Evolutionary conservation across 2,797 vertebrate species (phyloP).

Genomic region (Lerista edwardsae): DNA sequence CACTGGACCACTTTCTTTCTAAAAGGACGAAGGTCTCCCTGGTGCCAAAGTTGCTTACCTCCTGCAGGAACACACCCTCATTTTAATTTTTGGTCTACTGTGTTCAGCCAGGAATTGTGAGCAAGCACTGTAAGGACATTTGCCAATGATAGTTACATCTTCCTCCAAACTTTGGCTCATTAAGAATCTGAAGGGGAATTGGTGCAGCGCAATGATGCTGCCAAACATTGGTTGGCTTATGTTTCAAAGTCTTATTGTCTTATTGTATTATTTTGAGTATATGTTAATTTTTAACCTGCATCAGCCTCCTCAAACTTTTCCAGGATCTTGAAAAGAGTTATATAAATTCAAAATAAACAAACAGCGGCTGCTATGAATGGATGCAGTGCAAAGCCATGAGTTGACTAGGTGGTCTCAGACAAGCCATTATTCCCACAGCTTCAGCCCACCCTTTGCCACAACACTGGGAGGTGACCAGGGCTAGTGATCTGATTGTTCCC

Average conservation of each 20-base stretch:
- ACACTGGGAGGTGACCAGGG: background rate
- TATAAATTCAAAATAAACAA: background rate
- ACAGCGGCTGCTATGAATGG: background rate
- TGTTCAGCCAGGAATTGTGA: background rate
- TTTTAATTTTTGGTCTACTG: background rate
- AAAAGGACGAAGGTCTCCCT: background rate
- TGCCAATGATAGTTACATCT: background rate
- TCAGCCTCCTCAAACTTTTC: too few relatives aligned
- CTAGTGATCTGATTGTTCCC: too few relatives aligned
- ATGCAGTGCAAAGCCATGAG: background rate
- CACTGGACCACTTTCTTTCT: background rate
- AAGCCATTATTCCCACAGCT: background rate
- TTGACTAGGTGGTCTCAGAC: background rate
- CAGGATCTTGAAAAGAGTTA: too few relatives aligned
- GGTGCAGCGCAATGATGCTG: too few relatives aligned
- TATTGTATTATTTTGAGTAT: too few relatives aligned
- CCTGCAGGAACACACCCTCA: background rate
- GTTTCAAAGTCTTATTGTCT: too few relatives aligned
- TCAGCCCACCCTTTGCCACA: background rate
- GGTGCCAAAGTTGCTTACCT: background rate
- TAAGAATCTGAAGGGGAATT: background rate
- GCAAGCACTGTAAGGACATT: too few relatives aligned
- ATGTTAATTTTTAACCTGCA: too few relatives aligned
- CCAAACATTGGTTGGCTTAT: too few relatives aligned
- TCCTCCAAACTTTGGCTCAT: background rate